Percentiles rank a stretch among this genome's conserved stretches.
Evolutionary conservation across 2,888 invertebrate species (phyloP).

Genomic region (Drosophila acutilabella): DNA sequence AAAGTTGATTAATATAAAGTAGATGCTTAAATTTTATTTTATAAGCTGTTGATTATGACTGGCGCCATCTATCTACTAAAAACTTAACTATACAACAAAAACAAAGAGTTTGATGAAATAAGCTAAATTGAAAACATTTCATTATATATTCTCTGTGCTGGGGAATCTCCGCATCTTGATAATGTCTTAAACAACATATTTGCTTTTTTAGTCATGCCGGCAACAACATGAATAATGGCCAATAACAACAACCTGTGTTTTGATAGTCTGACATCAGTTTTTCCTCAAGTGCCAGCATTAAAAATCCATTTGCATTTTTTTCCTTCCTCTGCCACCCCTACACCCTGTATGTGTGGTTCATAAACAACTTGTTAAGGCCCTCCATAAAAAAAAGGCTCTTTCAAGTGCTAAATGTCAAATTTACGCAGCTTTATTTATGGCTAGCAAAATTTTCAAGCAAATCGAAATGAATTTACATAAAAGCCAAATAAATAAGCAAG

Average conservation of each 20-base stretch:
- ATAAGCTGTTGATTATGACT: not conserved
- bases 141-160: not conserved
- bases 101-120: too few species aligned
- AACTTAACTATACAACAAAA: too few species aligned
- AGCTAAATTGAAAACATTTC: not conserved
- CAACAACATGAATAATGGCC: constrained; percentile 3
- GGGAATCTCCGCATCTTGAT: constrained; percentile 4
- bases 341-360: constrained; percentile 9
- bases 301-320: constrained; percentile 36
- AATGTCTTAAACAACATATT: constrained; percentile 1
- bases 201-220: not conserved
- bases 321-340: not conserved
- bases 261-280: constrained; percentile 43
- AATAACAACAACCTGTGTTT: constrained; percentile 23
- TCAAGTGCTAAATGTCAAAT: constrained; percentile 62
- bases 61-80: too few species aligned
- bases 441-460: constrained; percentile 43
- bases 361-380: constrained; percentile 52
- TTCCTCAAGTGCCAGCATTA: constrained; percentile 44
- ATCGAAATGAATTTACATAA: constrained; percentile 62
- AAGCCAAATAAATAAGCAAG: constrained; percentile 54
- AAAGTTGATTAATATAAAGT: not conserved
- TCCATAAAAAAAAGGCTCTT: constrained; percentile 56
- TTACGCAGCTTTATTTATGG: constrained; percentile 55
- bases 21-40: not conserved